Conservation (phyloP, 2,888 invertebrate species). For the Yponomeuta plumbellus region DNA sequence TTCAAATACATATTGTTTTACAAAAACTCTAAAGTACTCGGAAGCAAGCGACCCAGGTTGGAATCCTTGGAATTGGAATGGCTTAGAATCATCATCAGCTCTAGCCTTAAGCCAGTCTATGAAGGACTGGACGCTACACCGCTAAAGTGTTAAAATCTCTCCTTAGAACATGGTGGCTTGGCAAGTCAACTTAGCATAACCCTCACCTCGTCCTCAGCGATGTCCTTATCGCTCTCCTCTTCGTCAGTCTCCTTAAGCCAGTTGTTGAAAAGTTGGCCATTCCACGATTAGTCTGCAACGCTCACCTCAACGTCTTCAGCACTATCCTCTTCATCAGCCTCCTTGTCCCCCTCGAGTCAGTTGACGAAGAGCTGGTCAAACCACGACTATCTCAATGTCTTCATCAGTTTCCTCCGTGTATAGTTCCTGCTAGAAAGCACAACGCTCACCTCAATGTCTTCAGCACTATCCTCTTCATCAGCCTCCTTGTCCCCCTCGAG, state of each 20-base stretch:
- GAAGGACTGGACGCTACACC: too few relatives aligned
- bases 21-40: too few relatives aligned
- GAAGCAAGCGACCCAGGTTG: too few relatives aligned
- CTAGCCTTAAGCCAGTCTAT: too few relatives aligned
- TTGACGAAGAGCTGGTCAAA: conserved; percentile 93
- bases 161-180: too few relatives aligned
- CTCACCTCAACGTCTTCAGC: conserved; percentile 50
- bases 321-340: conserved; percentile 78
- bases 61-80: too few relatives aligned
- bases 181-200: neutral
- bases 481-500: too few relatives aligned
- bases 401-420: conserved; percentile 91
- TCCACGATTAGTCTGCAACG: conserved; percentile 92
- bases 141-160: too few relatives aligned
- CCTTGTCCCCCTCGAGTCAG: conserved; percentile 98
- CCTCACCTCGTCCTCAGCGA: conserved; percentile 25
- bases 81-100: too few relatives aligned
- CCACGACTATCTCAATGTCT: too few relatives aligned
- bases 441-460: conserved; percentile 69
- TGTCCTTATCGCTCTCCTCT: conserved; percentile 84
- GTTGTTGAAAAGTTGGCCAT: conserved; percentile 94
- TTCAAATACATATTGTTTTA: neutral
- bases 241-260: conserved; percentile 99
- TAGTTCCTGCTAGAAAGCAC: conserved; percentile 80
- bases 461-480: conserved; percentile 73